These are phyloP conservation scores for Vidua macroura DNA, from an alignment of 2,113 vertebrate genomes.

Conservation along the genomic window DNA sequence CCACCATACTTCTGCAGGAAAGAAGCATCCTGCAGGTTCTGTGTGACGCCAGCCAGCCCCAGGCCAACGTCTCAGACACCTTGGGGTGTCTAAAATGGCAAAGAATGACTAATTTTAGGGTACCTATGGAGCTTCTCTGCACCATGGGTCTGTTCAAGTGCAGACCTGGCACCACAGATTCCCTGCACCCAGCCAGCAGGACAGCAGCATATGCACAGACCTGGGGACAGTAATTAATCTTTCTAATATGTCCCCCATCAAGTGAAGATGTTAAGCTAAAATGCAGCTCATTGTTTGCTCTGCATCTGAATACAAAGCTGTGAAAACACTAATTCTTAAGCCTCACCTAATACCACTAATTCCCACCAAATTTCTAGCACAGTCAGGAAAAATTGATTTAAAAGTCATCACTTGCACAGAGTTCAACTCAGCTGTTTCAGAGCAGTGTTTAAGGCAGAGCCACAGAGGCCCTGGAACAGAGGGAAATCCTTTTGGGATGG, in stretches of 20 bases:
- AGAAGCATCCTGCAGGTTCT: background rate
- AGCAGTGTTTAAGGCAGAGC: background rate
- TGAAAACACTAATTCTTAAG: background rate
- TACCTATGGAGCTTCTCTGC: background rate
- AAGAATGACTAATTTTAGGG: background rate
- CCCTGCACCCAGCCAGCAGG: background rate
- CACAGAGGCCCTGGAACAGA: background rate
- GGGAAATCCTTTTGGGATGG: background rate
- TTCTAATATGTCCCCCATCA: background rate
- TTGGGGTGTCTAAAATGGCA: background rate
- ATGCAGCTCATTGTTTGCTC: slow-evolving; percentile 12
- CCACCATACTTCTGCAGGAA: background rate
- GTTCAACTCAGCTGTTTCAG: background rate
- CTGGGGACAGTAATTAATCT: background rate
- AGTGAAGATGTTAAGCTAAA: slow-evolving; percentile 9
- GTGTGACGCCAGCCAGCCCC: background rate
- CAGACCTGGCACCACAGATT: background rate
- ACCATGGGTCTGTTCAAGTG: fast-evolving
- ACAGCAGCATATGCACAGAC: background rate
- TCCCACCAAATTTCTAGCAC: slow-evolving; percentile 7
- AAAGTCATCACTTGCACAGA: background rate
- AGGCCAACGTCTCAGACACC: fast-evolving
- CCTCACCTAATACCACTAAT: slow-evolving; percentile 1
- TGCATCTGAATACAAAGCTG: background rate
- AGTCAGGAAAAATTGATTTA: slow-evolving; percentile 15